These are phyloP conservation scores for Drosophila chauvacae DNA, from an alignment of 1,140 invertebrate genomes.

Conservation along the genomic window DNA sequence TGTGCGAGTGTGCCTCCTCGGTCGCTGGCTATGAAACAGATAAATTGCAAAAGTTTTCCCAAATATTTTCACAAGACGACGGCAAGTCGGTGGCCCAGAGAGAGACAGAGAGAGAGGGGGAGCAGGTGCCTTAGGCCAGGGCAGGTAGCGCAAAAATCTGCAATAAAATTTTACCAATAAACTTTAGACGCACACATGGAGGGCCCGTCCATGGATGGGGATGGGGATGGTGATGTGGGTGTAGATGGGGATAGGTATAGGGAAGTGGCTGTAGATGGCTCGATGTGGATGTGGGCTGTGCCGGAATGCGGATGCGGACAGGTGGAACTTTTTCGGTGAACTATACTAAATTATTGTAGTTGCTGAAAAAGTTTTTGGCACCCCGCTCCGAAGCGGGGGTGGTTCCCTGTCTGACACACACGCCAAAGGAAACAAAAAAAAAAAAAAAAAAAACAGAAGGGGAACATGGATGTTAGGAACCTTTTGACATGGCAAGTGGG, in stretches of 20 bases:
- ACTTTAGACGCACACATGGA: slow-evolving; percentile 73
- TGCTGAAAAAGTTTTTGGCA: slow-evolving; percentile 63
- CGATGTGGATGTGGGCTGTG: slow-evolving; percentile 12
- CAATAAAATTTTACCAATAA: slow-evolving; percentile 83
- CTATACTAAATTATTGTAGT: slow-evolving; percentile 83
- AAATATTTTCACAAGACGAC: slow-evolving; percentile 81
- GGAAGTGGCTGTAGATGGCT: too few species aligned
- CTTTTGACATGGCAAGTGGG: slow-evolving; percentile 58
- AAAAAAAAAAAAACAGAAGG: neutral
- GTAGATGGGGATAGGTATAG: neutral
- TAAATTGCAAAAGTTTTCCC: slow-evolving; percentile 82
- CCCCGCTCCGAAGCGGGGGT: slow-evolving; percentile 3
- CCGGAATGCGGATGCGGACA: slow-evolving; percentile 57
- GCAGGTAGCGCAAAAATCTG: slow-evolving; percentile 71
- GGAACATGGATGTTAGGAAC: slow-evolving; percentile 34
- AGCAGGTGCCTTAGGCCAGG: slow-evolving; percentile 1
- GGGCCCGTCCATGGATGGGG: slow-evolving; percentile 12
- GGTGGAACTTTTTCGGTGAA: slow-evolving; percentile 78
- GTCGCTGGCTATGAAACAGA: slow-evolving; percentile 81
- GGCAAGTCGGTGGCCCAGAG: slow-evolving; percentile 24
- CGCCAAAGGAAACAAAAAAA: slow-evolving; percentile 11
- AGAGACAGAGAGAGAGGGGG: neutral
- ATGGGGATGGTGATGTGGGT: slow-evolving; percentile 3
- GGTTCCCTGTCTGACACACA: slow-evolving; percentile 10
- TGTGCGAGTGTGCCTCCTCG: slow-evolving; percentile 44